Evolutionary conservation across 1,140 invertebrate genomes (phyloP), one percentile per base, ranked within the genome.

Genomic region (Sarcophaga peregrina): DNA sequence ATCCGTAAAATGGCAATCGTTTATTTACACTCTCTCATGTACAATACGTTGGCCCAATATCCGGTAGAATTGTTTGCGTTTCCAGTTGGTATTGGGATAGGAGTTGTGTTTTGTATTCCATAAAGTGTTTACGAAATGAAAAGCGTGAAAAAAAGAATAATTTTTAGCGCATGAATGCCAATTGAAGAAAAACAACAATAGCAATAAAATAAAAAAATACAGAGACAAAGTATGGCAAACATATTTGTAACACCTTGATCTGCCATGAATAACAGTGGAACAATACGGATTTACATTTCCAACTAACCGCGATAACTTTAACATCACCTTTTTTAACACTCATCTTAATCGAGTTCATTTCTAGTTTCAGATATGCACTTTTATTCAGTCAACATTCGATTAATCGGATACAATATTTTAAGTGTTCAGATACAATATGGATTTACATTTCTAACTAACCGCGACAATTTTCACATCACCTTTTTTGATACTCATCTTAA

Each of bases 101-200:
- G 25, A 37, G 25, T 37, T 37, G 1, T 78, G 48, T 78, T 78
- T 78, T 78, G 75, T 78, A 78, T 78, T 78, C 75, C 37, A 45
- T 78, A 81, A 81, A 81, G 80, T 68, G 58, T 68, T 81, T 81
- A n/a, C 80, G 80, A 81, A 68, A 81, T 81, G 54, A 81, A 50
- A 81, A 68, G 58, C 52, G 25, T 58, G 52, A 68, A 81, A 81
- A 81, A 81, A 80, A 37, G 37, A 62, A 62, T 81, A 47, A 81
- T 48, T 81, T 37, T 81, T 62, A 81, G 80, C 80, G 80, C 80
- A 81, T 81, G 80, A 81, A 81, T 81, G 54, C 80, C 80, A 81
- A 81, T 81, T 81, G 80, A 1, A 37, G 54, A 25, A 62, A 81
- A 62, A 68, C 74, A 68, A n/a, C 58, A 68, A n/a, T 1, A 68